Base-by-base conservation (phyloP, 1,140 invertebrate species). In the Penaeus indicus region DNA sequence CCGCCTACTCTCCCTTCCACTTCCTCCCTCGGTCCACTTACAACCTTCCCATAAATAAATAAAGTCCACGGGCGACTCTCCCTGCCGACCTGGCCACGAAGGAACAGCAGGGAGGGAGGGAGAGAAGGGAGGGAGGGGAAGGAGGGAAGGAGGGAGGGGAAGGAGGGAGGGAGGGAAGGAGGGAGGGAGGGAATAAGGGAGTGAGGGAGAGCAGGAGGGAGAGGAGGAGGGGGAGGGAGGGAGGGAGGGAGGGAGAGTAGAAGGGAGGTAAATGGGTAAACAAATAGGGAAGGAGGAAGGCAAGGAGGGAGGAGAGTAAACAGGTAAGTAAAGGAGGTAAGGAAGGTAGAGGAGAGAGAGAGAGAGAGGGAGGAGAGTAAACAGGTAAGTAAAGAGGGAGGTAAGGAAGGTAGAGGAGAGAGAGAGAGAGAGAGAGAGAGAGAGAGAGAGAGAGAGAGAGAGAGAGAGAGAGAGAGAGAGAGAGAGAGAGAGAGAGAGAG, bases 181-280 rank as follows among this genome's bases (percentile, higher is more conserved):
- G 63, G 32, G 38, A 69, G 81, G 42, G 81, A 42, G 82, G 63
- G 63, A n/a, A n/a, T 18, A 64, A 64, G 54, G 60, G 38, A 42
- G 78, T 11, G 42, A 47, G 60, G 60, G 54, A 82, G 54, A 27
- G 25, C 63, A 60, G 27, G 25, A 82, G 21, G 38, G 78, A 79
- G 11, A 32, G n/a, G 8, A 10, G 13, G 27, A 79, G 16, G n/a
- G n/a, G 27, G 38, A 80, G 42, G 21, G 78, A 80, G 27, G 60
- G 3, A 42, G 38, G 27, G 38, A 80, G 42, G 21, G 78, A 80
- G 27, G 60, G 3, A 42, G 38, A 4, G 38, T 7, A 42, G 38
- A 10, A 42, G 38, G 3, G 38, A 42, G 38, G 38, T 42, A 21
- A 25, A 62, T 16, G 11, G 5, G n/a, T 63, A 11, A 11, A 38